A percentile compares a stretch with the other conserved stretches of the same genome.
phyloP scores from a whole-genome alignment of 2,888 invertebrate species.

The Noctuana brunneofusca region DNA sequence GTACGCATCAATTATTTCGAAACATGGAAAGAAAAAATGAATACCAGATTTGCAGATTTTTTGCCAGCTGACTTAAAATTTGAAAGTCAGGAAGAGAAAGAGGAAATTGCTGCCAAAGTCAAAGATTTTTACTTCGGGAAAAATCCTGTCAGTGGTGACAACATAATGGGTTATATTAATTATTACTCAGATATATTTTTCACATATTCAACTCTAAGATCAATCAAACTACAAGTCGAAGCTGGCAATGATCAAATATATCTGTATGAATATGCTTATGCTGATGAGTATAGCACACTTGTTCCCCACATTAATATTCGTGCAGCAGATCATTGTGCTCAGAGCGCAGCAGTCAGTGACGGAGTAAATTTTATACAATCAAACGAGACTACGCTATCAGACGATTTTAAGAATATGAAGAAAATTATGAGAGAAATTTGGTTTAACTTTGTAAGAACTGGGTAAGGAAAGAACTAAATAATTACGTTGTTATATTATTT shows the following conservation, averaged over 20 bases:
- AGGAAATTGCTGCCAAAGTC: conserved; percentile 42
- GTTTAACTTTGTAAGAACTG: conserved; percentile 49
- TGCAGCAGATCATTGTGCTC: conserved; percentile 52
- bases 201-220: conserved; percentile 47
- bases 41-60: conserved; percentile 58
- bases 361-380: conserved; percentile 20
- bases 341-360: conserved; percentile 42
- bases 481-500: conserved; percentile 3
- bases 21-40: conserved; percentile 50
- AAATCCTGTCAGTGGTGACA: conserved; percentile 40
- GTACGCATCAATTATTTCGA: conserved; percentile 45
- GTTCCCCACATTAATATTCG: conserved; percentile 46
- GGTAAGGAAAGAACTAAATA: conserved; percentile 44
- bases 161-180: conserved; percentile 42
- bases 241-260: conserved; percentile 47
- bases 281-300: conserved; percentile 44
- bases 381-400: conserved; percentile 9
- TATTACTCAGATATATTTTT: conserved; percentile 60
- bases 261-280: conserved; percentile 53
- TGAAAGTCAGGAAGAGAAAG: conserved; percentile 40
- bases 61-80: conserved; percentile 54
- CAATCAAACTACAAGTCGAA: conserved; percentile 44
- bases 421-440: conserved; percentile 12
- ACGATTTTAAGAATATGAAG: conserved; percentile 43
- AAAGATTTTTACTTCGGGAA: conserved; percentile 57